Evolutionary conservation across 2,797 vertebrate genomes (phyloP), one percentile per base, ranked within the genome.

Genomic region (Capromys pilorides): DNA sequence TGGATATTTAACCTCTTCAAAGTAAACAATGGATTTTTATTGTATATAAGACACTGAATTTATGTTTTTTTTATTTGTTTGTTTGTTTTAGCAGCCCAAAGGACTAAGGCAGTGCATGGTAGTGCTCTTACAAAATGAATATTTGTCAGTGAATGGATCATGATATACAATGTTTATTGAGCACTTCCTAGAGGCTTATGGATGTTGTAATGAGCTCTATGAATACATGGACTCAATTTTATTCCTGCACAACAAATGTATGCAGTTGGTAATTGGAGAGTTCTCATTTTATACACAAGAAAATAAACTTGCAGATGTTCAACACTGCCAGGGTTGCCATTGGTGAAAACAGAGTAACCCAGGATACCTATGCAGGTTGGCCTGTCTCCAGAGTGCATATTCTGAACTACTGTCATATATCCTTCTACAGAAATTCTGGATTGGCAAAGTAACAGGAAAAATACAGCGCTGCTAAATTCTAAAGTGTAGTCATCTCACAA

Each of bases 251-350:
- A 92, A 66, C 28, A 75, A 71, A 21, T 12, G 21, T 45, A 66
- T 51, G 69, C n/a, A 10, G n/a, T 41, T 66, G 16, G 51, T 57
- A 86, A 49, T 78, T 88, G 16, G 64, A 49, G 45, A 86, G 88
- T 67, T 90, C 6, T 82, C 39, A 94, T 90, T 96, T 95, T 86
- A 71, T 12, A 39, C 24, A 61, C 10, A n/a, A 94, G 59, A 90
- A 94, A 95, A 75, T 24, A 51, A 89, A 87, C 41, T 91, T 71
- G 21, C 9, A 75, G 67, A 75, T 57, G 8, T 95, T 94, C 54
- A 80, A 92, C 5, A 28, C 41, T 45, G n/a, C 28, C 78, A 78
- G 84, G 2, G 3, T 77, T 33, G 41, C 6, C 6, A 62, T 57
- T 61, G 77, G 61, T 61, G 86, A 89, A 89, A 88, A 66, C 1